Evolutionary conservation across 2,113 vertebrate genomes (phyloP).

Genomic region (Micronycteris hirsuta): DNA sequence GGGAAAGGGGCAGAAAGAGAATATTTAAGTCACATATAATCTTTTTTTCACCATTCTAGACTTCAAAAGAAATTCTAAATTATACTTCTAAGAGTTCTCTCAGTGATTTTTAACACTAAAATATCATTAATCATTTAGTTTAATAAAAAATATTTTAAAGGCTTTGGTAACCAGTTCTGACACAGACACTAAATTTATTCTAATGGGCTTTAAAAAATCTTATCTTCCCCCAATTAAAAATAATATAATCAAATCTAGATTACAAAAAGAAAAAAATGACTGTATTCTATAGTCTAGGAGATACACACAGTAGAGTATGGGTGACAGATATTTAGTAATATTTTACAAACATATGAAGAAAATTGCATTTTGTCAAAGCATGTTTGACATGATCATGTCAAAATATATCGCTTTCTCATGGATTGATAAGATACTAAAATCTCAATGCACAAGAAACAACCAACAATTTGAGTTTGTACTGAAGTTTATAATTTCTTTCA

Average conservation of each 20-base stretch:
- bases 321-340: background rate
- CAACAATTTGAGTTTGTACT: background rate
- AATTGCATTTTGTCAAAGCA: background rate
- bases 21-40: background rate
- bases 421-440: background rate
- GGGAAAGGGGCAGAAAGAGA: background rate
- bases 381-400: background rate
- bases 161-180: background rate
- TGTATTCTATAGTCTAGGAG: background rate
- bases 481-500: background rate
- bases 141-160: background rate
- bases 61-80: slow-evolving; percentile 1
- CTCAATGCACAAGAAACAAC: background rate
- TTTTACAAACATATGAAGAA: background rate
- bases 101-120: background rate
- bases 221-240: background rate
- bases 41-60: background rate
- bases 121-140: background rate
- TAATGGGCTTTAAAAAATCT: background rate
- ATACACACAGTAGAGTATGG: background rate
- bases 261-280: background rate
- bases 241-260: background rate
- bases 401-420: background rate
- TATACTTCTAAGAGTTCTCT: background rate
- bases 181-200: background rate